Conservation (phyloP, 2,888 invertebrate species). For the Lepidochitona cinerea region DNA sequence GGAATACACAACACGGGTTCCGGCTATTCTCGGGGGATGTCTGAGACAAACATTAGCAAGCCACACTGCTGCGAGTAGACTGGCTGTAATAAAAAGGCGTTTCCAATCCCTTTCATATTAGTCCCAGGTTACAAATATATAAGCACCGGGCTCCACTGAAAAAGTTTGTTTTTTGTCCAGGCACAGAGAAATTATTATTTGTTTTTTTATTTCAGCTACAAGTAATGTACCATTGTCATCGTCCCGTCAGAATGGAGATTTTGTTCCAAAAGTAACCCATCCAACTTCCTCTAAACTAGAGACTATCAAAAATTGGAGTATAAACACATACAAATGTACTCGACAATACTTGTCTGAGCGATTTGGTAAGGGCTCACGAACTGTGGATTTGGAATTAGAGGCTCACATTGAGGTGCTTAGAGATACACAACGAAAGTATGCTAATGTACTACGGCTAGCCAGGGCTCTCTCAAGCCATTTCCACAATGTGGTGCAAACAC, state of each 20-base stretch:
- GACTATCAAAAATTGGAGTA: slow-evolving; percentile 95
- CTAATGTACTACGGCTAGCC: slow-evolving; percentile 83
- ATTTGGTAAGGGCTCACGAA: slow-evolving; percentile 80
- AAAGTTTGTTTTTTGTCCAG: no score
- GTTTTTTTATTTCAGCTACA: slow-evolving; percentile 42
- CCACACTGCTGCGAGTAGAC: no score
- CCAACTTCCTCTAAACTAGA: slow-evolving; percentile 76
- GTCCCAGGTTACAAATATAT: no score
- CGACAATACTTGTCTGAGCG: slow-evolving; percentile 96
- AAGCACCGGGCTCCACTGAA: no score
- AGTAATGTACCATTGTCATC: slow-evolving; percentile 55
- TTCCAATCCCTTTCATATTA: no score
- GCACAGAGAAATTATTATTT: no score
- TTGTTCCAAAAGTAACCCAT: slow-evolving; percentile 52
- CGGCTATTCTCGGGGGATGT: no score
- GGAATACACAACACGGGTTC: no score
- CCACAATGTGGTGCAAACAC: slow-evolving; percentile 87
- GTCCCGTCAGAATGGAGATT: slow-evolving; percentile 55
- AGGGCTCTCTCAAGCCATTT: slow-evolving; percentile 90
- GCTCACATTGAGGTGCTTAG: slow-evolving; percentile 92
- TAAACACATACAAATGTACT: slow-evolving; percentile 98
- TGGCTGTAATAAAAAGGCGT: no score
- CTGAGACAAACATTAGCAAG: no score
- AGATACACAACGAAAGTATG: slow-evolving; percentile 93
- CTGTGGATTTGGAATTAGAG: slow-evolving; percentile 84